phyloP scores from a whole-genome alignment of 2,113 vertebrate species.

The Lagopus leucura region DNA sequence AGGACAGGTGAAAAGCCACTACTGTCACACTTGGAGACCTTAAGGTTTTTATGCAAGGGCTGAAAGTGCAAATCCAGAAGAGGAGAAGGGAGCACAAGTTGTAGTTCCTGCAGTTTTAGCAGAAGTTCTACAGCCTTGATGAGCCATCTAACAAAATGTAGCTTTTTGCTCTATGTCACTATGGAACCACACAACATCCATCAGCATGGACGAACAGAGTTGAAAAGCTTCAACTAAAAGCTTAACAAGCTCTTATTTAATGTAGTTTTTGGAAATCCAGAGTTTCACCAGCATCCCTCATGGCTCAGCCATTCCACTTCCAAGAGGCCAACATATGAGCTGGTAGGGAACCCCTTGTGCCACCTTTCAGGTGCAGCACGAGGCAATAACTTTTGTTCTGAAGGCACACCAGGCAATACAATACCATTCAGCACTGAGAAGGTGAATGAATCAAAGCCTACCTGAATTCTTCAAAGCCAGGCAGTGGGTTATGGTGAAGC shows the following conservation, averaged over 20 bases:
- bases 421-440: background rate
- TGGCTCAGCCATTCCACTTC: background rate
- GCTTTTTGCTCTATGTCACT: background rate
- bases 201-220: background rate
- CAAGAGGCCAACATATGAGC: background rate
- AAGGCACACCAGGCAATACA: background rate
- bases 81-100: background rate
- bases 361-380: background rate
- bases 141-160: background rate
- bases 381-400: background rate
- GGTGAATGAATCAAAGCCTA: background rate
- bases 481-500: background rate
- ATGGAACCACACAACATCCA: background rate
- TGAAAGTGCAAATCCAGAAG: background rate
- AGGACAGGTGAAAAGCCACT: background rate
- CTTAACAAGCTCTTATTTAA: background rate
- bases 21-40: background rate
- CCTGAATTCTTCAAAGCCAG: slow-evolving; percentile 9
- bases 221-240: background rate
- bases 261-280: background rate
- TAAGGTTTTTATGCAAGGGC: background rate
- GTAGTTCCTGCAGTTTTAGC: background rate
- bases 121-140: background rate
- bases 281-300: background rate
- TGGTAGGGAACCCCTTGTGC: rapidly evolving